Base-by-base conservation (phyloP, 1,140 invertebrate species). In the Scylla paramamosain region DNA sequence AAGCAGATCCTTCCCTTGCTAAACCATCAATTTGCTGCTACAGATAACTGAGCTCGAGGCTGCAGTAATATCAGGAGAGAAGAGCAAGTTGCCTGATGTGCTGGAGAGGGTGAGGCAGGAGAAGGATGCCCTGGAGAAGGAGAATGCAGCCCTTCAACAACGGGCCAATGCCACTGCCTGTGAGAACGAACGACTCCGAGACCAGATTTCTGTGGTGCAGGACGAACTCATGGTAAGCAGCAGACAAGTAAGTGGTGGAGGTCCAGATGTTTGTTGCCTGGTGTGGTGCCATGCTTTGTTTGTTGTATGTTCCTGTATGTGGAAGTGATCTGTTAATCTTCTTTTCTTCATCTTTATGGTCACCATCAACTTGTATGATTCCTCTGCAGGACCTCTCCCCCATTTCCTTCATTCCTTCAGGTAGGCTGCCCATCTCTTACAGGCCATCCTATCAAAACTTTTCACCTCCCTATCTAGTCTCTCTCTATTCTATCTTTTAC, bases 111-210 rank as follows among this genome's bases (percentile, higher is more conserved):
- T 7, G 97, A 98, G 77, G 97, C 97, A 95, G 93, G 98, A 98
- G 96, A 98, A 98, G 96, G 98, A 98, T 95, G 97, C 97, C 0
- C 96, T 98, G 2, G 98, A 98, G 96, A 98, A 97, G 93, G 98
- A 98, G 95, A 97, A 98, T n/a, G 98, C 98, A 46, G 97, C 98
- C 59, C 97, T 98, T 39, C 98, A 98, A 96, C 98, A 99, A 97
- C 98, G 98, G 95, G 97, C 98, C 16, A 98, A 98, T 92, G 97
- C 98, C 46, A 98, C 97, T 90, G 98, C 98, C 96, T 98, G 98
- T 95, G 98, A 99, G 97, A 97, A 98, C 16, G 97, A 98, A 88
- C 97, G 98, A 89, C 97, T 98, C 16, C 98, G 98, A 96, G 98
- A 98, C 96, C 98, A 98, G 96, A 97, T 98, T 0, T 97, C 97